These are phyloP conservation scores for Drosophila santomea DNA, from an alignment of 1,140 invertebrate species.

Conservation along the genomic window DNA sequence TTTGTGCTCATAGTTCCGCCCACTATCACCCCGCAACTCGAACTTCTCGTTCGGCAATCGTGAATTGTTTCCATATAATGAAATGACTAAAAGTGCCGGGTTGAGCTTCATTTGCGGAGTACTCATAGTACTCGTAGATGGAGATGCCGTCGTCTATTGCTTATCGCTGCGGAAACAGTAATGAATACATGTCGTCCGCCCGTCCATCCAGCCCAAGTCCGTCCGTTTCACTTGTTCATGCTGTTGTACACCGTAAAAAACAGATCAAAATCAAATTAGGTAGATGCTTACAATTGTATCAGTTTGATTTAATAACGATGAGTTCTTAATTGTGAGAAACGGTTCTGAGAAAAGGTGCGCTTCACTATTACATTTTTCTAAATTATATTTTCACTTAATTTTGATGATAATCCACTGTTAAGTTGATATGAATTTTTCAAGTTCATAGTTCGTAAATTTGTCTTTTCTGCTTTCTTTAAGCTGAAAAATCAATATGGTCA, in stretches of 20 bases:
- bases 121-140: constrained; percentile 39
- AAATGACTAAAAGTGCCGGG: constrained; percentile 41
- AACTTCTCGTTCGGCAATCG: constrained; percentile 2
- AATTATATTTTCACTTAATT: too few species aligned
- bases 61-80: constrained; percentile 72
- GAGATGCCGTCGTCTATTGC: constrained; percentile 56
- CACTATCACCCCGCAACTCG: constrained; percentile 5
- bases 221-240: constrained; percentile 27
- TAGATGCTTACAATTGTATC: not conserved
- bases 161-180: constrained; percentile 81
- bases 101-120: constrained; percentile 50
- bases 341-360: not conserved
- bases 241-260: constrained; percentile 10
- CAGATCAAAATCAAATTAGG: not conserved
- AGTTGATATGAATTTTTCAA: too few species aligned
- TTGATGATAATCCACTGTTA: too few species aligned
- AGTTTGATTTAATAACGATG: not conserved
- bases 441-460: too few species aligned
- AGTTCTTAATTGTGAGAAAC: too few species aligned
- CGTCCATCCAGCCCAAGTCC: constrained; percentile 14
- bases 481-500: too few species aligned
- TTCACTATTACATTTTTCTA: too few species aligned
- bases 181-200: constrained; percentile 76
- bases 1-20: constrained; percentile 8
- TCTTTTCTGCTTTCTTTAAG: too few species aligned